Base-by-base conservation (phyloP, 2,797 vertebrate genomes). In the Peromyscus melanophrys region DNA sequence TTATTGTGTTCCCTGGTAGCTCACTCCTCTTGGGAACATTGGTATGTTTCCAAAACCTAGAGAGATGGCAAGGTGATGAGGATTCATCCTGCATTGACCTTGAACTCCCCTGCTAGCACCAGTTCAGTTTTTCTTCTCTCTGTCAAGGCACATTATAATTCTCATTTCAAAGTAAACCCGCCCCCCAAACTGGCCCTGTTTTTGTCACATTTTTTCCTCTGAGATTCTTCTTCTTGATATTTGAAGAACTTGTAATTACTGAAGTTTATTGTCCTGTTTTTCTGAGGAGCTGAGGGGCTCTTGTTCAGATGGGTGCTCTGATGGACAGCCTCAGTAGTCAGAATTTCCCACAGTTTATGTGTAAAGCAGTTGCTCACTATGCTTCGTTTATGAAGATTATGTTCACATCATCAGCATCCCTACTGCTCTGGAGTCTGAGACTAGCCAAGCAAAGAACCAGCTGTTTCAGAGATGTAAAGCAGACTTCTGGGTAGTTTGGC, bases 161-260 rank as follows among this genome's bases (percentile, higher is more conserved):
- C 57, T 93, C 57, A 61, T 89, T 94, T 87, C 34, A n/a, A 80
- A 73, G 49, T 43, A 75, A 12, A 8, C 19, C 21, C 13, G 34
- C 49, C 8, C 16, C 57, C 49, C 82, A 59, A 87, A 81, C 9
- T 86, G n/a, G 63, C 2, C 11, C 8, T 43, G 61, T 37, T 67
- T 92, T 83, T 29, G 80, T 57, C 49, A 49, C 27, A 52, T 81
- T 71, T 92, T 88, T 86, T 52, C 49, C 46, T 75, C 59, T 76
- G 12, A 92, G 43, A 81, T n/a, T 92, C 37, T 55, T 89, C 55
- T 78, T 78, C 61, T 63, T 59, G 43, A 23, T 76, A 17, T 16
- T 71, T 27, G 83, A 88, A 80, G 57, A 75, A n/a, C 77, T 92
- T 93, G 31, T 27, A 87, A 71, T 75, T 83, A 95, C 23, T 37